phyloP scores from a whole-genome alignment of 2,888 invertebrate species.

The Hirtodrosophila confusa region DNA sequence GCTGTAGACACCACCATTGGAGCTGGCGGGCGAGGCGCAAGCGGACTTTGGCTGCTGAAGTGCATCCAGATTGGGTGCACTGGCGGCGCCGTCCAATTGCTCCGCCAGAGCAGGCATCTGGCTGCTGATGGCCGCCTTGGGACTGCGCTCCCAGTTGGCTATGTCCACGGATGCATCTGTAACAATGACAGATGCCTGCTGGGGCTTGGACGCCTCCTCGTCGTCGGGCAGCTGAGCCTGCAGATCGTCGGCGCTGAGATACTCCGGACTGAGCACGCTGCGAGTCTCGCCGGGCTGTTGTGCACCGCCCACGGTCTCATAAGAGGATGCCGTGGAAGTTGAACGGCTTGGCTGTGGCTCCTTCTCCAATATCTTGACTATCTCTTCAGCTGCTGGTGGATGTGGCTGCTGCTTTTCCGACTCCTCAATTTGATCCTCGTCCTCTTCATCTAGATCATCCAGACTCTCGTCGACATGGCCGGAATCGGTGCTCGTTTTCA shows the following conservation, averaged over 20 bases:
- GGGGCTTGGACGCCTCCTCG: constrained; percentile 38
- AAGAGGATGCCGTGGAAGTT: constrained; percentile 83
- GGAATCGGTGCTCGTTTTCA: constrained; percentile 84
- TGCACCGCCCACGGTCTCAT: constrained; percentile 83
- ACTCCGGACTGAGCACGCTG: constrained; percentile 80
- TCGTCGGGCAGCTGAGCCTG: constrained; percentile 75
- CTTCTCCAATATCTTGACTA: constrained; percentile 5
- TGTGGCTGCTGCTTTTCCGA: constrained; percentile 6
- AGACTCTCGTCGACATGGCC: constrained; percentile 83
- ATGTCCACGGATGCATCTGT: constrained; percentile 90
- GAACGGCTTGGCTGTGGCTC: constrained; percentile 72
- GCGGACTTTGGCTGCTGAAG: constrained; percentile 86
- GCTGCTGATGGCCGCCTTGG: constrained; percentile 84
- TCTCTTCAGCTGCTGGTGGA: background rate
- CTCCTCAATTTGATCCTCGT: constrained; percentile 45
- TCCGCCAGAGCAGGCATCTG: constrained; percentile 87
- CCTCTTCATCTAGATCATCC: constrained; percentile 81
- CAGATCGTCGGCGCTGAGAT: constrained; percentile 85
- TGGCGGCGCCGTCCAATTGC: constrained; percentile 79
- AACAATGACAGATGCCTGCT: constrained; percentile 88
- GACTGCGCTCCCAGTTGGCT: constrained; percentile 82
- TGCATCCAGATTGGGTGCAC: constrained; percentile 68
- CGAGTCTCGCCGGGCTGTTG: constrained; percentile 62
- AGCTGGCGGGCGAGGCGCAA: constrained; percentile 94
- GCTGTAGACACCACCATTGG: constrained; percentile 95